Base-by-base conservation (phyloP, 1,140 invertebrate species). In the Tetraneura akinire region DNA sequence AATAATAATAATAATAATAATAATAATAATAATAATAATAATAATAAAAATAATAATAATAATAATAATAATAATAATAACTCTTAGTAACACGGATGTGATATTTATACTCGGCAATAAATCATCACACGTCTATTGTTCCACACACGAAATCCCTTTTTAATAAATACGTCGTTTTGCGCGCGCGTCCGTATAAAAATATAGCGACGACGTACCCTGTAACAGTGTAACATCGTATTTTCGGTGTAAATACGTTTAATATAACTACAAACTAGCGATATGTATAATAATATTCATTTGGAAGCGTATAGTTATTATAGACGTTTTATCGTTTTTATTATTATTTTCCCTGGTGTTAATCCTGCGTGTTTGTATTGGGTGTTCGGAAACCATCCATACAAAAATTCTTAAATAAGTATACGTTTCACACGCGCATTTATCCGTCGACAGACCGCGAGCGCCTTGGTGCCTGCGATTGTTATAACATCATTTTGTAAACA, bases 101-200 rank as follows among this genome's bases (percentile, higher is more conserved):
- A n/a, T 71, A 18, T 51, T 71, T 71, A n/a, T 37, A 53, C 70
- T 16, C 49, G 13, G n/a, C 14, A 23, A 73, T 73, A 73, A 73
- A 73, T 73, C 70, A 73, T 53, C 70, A 73, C 26, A n/a, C 16
- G n/a, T 51, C 47, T 29, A 37, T 73, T 73, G 70, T 73, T 32
- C n/a, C 47, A 21, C n/a, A 1, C 4, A 4, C 21, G 37, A 53
- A 51, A 73, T 73, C 23, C 70, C 16, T 32, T 73, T 53, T 51
- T 73, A 53, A 73, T 53, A 73, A 73, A 73, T 73, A 73, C 6
- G 47, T 45, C 10, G 29, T 37, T 37, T 37, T 4, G 18, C 16
- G 16, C 60, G 29, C 62, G 29, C 64, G 64, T 23, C 21, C 42
- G 47, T 68, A n/a, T n/a, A n/a, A n/a, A n/a, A n/a, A n/a, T n/a